Evolutionary conservation across 2,797 vertebrate species (phyloP).

Genomic region (Coracias cyanogaster): DNA sequence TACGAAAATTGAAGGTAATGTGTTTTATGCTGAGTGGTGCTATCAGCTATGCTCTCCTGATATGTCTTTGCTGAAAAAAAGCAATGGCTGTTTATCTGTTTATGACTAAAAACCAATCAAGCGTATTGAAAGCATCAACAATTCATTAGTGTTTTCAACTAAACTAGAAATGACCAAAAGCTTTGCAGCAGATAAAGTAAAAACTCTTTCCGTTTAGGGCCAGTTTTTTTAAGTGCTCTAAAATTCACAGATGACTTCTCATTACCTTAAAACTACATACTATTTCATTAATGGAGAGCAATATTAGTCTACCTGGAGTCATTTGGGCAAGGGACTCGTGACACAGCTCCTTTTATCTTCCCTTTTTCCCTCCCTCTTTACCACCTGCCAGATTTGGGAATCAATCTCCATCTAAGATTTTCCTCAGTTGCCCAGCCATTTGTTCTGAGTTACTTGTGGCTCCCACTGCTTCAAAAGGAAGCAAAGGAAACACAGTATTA

Average conservation of each 20-base stretch:
- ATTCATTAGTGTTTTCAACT: background rate
- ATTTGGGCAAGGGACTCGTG: background rate
- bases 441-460: background rate
- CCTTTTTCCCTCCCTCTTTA: background rate
- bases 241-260: background rate
- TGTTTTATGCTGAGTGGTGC: background rate
- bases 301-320: background rate
- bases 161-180: background rate
- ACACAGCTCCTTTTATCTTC: background rate
- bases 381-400: background rate
- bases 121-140: background rate
- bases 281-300: background rate
- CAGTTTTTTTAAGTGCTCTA: accelerated
- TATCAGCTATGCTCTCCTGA: background rate
- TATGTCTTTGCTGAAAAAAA: background rate
- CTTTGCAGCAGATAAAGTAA: background rate
- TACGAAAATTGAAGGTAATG: background rate
- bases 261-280: background rate
- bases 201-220: background rate
- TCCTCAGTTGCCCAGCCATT: background rate
- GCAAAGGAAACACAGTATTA: background rate
- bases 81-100: background rate
- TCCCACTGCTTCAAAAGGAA: background rate
- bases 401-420: background rate
- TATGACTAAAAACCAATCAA: background rate